Base-by-base conservation (phyloP, 1,140 invertebrate genomes). In the Meloidogyne hapla region DNA sequence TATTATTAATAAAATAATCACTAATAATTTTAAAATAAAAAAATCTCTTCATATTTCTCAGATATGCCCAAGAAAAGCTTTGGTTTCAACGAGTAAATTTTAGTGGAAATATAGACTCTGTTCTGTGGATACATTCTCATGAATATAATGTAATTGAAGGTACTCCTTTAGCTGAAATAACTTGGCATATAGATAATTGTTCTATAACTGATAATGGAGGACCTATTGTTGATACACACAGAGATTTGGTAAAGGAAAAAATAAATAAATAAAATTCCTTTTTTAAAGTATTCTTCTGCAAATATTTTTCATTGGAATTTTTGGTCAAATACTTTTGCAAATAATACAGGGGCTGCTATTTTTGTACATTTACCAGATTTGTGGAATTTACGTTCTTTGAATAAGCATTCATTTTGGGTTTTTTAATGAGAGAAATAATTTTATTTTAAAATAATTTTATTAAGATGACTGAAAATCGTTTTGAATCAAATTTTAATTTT, bases 371-470 rank as follows among this genome's bases (percentile, higher is more conserved):
- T 97, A 15, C 94, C 95, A 0, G 96, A 96, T 84, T 93, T 95
- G 12, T 96, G 94, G 93, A 92, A 95, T 81, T 95, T 96, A 81
- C 93, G 95, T 84, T 93, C 95, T 87, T 95, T 95, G 85, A 94
- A 93, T 80, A 95, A 94, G 0, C 94, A 97, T 88, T 92, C 93
- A 89, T 96, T 26, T 92, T 91, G 82, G 91, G 96, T 80, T 90
- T 91, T 69, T 68, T 9, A 56, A 33, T 8, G 26, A 61, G 9
- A 38, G 12, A 26, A 45, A 13, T 45, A 15, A 12, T 73, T 40
- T n/a, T 18, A n/a, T n/a, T 73, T 66, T 21, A 28, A 73, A 18
- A n/a, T 4, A 5, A 56, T 56, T 56, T n/a, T n/a, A n/a, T n/a
- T n/a, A n/a, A 56, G 88, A 86, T 86, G 83, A 87, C 69, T 13